Percentiles rank a stretch among this genome's conserved stretches.
Conservation (phyloP, 2,797 vertebrate genomes). For the Phoeniculus purpureus region DNA sequence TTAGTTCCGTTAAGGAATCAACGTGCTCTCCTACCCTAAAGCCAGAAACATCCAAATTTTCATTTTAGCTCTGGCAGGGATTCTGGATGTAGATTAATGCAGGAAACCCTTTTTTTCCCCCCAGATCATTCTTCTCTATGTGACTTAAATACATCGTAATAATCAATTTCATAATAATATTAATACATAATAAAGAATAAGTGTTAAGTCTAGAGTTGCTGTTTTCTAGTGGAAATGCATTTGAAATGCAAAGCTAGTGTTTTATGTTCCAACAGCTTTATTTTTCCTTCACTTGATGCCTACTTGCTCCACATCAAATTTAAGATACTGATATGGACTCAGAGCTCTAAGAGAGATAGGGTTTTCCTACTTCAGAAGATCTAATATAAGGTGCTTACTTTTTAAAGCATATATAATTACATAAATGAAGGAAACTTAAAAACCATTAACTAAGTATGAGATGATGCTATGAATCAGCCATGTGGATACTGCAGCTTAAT, state of each 20-base stretch:
- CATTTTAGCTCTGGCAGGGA: background rate
- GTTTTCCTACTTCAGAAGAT: background rate
- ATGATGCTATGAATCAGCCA: background rate
- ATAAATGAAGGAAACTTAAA: background rate
- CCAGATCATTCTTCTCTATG: background rate
- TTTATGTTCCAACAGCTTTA: background rate
- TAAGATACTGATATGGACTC: background rate
- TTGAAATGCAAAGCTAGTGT: background rate
- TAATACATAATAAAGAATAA: background rate
- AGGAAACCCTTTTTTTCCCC: background rate
- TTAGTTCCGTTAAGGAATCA: conserved; percentile 13
- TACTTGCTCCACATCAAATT: background rate
- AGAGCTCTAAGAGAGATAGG: background rate
- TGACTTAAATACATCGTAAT: background rate
- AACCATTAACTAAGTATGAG: background rate
- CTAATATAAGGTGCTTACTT: background rate
- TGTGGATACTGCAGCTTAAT: background rate
- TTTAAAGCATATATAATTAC: background rate
- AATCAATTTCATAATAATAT: background rate
- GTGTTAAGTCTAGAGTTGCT: background rate
- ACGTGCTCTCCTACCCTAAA: background rate
- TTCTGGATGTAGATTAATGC: background rate
- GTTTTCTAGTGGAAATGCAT: background rate
- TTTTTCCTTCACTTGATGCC: background rate
- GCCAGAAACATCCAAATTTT: background rate